Evolutionary conservation across 2,888 invertebrate species (phyloP).

Genomic region (Lithosia quadra): DNA sequence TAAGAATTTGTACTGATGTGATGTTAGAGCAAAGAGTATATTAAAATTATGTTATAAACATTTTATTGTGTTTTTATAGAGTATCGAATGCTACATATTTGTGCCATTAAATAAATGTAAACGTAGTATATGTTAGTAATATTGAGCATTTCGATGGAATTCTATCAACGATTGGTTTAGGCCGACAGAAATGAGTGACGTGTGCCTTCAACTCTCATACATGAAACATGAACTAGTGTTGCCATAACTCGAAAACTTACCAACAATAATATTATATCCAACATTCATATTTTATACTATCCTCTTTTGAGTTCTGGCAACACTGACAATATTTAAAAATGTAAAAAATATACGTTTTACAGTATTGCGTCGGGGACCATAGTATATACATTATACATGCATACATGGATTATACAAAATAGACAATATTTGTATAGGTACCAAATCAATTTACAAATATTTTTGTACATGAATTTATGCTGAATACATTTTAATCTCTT

Average conservation of each 20-base stretch:
- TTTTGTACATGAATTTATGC: conserved; percentile 26
- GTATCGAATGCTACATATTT: conserved; percentile 77
- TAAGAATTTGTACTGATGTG: conserved; percentile 81
- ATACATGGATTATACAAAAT: conserved; percentile 46
- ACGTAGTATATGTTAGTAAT: conserved; percentile 62
- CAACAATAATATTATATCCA: conserved; percentile 14
- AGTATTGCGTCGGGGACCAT: conserved; percentile 65
- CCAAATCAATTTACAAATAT: conserved; percentile 37
- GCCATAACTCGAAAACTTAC: conserved; percentile 36
- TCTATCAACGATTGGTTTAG: conserved; percentile 48
- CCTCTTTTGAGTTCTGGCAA: conserved; percentile 27
- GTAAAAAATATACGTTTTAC: conserved; percentile 47
- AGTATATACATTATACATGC: no score
- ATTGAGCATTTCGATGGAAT: conserved; percentile 54
- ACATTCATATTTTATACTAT: conserved; percentile 9
- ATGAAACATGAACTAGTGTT: conserved; percentile 33
- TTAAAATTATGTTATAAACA: conserved; percentile 62
- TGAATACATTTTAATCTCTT: neutral
- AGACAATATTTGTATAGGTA: conserved; percentile 44
- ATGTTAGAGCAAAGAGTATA: conserved; percentile 81
- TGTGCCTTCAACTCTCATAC: conserved; percentile 55
- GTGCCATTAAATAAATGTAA: conserved; percentile 79
- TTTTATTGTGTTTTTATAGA: conserved; percentile 60
- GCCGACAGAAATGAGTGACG: conserved; percentile 49
- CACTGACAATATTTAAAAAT: conserved; percentile 31